Evolutionary conservation across 2,797 vertebrate genomes (phyloP).

Genomic region (Coranthus polyacanthus): DNA sequence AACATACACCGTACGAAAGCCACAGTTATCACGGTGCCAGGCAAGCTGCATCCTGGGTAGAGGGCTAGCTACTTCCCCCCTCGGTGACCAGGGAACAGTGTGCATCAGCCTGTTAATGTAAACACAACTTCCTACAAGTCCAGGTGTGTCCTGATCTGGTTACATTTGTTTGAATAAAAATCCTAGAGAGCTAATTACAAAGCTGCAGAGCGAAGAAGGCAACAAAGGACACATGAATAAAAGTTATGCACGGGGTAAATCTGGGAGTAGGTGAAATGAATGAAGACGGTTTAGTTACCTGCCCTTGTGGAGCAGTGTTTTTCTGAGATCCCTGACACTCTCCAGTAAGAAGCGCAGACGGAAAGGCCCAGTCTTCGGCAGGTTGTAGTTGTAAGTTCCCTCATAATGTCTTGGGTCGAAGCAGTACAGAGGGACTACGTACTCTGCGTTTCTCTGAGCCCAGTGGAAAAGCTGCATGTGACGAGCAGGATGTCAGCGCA

Average conservation of each 20-base stretch:
- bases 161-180: constrained; percentile 2
- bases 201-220: not conserved
- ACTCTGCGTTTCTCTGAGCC: constrained; percentile 85
- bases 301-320: constrained; percentile 81
- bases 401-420: constrained; percentile 87
- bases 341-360: constrained; percentile 87
- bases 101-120: constrained; percentile 49
- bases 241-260: not conserved
- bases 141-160: constrained; percentile 72
- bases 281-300: constrained; percentile 74
- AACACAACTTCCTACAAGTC: constrained; percentile 45
- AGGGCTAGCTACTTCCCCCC: constrained; percentile 20
- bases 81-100: constrained; percentile 34
- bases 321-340: constrained; percentile 84
- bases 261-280: not conserved
- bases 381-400: constrained; percentile 81
- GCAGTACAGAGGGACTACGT: constrained; percentile 89
- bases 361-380: constrained; percentile 87
- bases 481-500: not conserved
- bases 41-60: constrained; percentile 77
- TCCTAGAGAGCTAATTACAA: constrained; percentile 41
- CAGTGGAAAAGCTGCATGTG: constrained; percentile 84
- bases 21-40: constrained; percentile 29
- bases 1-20: constrained; percentile 29
- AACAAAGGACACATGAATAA: not conserved